A percentile compares a stretch with the other conserved stretches of the same genome.
phyloP scores from a whole-genome alignment of 2,113 vertebrate genomes.

The Peromyscus californicus region DNA sequence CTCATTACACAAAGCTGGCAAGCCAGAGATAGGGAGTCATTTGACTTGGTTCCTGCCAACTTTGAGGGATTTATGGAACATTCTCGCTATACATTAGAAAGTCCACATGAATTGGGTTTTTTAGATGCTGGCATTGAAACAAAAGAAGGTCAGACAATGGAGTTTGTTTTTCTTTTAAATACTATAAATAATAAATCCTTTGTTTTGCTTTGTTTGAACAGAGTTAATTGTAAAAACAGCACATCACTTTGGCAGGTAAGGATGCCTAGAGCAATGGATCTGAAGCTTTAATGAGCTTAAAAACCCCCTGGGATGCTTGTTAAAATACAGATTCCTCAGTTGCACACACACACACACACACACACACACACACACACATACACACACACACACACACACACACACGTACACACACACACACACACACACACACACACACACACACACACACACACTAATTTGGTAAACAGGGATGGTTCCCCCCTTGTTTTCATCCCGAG shows the following conservation, averaged over 20 bases:
- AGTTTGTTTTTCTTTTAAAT: constrained; percentile 21
- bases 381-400: neutral
- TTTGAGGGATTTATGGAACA: constrained; percentile 12
- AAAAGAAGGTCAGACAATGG: constrained; percentile 57
- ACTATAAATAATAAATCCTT: constrained; percentile 65
- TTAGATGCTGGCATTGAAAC: constrained; percentile 59
- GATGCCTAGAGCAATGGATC: constrained; percentile 38
- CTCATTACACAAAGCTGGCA: neutral
- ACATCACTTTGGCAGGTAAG: constrained; percentile 50
- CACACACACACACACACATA: neutral
- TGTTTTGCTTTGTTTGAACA: constrained; percentile 64
- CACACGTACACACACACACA: too few species aligned
- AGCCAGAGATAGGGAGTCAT: neutral
- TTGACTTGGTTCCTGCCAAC: constrained; percentile 7
- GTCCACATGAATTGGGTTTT: constrained; percentile 30
- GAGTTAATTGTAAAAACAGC: constrained; percentile 64
- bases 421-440: neutral
- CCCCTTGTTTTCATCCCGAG: neutral
- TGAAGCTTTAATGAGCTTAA: constrained; percentile 45
- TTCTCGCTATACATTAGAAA: constrained; percentile 44
- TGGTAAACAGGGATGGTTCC: neutral
- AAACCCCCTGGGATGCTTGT: constrained; percentile 14
- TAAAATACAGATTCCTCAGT: constrained; percentile 32
- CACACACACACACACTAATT: neutral
- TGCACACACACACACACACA: neutral